A percentile compares a stretch with the other conserved stretches of the same genome.
phyloP scores from a whole-genome alignment of 2,888 invertebrate species.

The Drosophila nigricruria region DNA sequence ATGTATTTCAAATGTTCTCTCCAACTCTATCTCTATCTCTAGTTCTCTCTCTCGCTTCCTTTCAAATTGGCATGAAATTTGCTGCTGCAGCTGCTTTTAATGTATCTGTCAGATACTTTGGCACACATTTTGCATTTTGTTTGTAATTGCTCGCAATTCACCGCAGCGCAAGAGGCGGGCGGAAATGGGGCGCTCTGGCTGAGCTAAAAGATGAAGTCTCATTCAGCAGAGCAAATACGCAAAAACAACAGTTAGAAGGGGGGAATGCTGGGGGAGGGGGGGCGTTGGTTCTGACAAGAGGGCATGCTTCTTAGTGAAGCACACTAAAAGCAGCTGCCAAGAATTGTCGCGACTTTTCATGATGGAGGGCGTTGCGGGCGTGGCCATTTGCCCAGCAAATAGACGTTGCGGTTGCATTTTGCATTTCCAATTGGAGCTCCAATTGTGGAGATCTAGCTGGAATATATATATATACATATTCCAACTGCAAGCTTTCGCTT shows the following conservation, averaged over 20 bases:
- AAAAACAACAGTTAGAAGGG: slow-evolving; percentile 50
- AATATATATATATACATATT: slow-evolving; percentile 7
- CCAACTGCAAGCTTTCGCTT: slow-evolving; percentile 46
- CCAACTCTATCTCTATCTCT: background rate
- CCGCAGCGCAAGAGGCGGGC: slow-evolving; percentile 30
- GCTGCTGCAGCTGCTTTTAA: slow-evolving; percentile 57
- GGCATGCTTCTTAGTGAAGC: slow-evolving; percentile 42
- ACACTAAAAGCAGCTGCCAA: slow-evolving; percentile 69
- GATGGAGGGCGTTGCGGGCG: slow-evolving; percentile 55
- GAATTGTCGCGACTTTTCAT: slow-evolving; percentile 73
- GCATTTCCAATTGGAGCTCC: slow-evolving; percentile 51
- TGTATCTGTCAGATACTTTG: slow-evolving; percentile 78
- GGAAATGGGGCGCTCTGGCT: background rate
- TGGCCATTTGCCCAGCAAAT: slow-evolving; percentile 75
- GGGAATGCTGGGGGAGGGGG: slow-evolving; percentile 8
- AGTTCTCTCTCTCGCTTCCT: background rate
- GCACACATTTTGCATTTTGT: slow-evolving; percentile 78
- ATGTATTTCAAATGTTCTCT: background rate
- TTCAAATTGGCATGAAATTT: slow-evolving; percentile 39
- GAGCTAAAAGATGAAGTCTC: slow-evolving; percentile 16
- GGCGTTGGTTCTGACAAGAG: background rate
- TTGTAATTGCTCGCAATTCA: slow-evolving; percentile 79
- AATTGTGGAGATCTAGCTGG: slow-evolving; percentile 4
- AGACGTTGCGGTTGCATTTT: slow-evolving; percentile 76
- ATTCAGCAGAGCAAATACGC: slow-evolving; percentile 42